Evolutionary conservation across 1,140 invertebrate genomes (phyloP), one percentile per base, ranked within the genome.

Genomic region (Chymomyza costata): DNA sequence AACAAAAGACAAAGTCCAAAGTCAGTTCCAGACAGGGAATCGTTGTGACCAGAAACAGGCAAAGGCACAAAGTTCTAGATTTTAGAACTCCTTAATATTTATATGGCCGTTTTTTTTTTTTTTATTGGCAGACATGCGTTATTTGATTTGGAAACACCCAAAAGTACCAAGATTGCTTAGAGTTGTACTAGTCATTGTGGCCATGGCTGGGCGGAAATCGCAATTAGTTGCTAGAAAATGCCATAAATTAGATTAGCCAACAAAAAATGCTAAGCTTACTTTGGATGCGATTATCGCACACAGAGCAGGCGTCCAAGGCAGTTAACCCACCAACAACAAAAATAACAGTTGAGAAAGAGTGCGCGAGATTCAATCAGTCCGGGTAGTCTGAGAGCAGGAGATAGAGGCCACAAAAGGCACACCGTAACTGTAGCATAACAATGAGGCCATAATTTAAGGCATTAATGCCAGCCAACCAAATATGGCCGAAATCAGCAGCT

Each of bases 381-480:
- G n/a, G n/a, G n/a, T n/a, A n/a, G n/a, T n/a, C n/a, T n/a, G 13
- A 34, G 7, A 3, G n/a, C 7, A 34, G 3, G 7, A 11, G 13
- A 34, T 11, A 5, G 25, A 28, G 10, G 25, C 25, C 25, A 11
- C 7, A 34, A 34, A 6, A 11, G 13, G 13, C 3, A 34, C 25
- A 28, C 5, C 5, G 10, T n/a, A 28, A 28, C 10, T 10, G 25
- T 40, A 35, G 32, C 39, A 40, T 58, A 80, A 78, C 71, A 78
- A 78, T 78, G 63, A 61, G 59, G 63, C 67, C 67, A 78, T 78
- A 80, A 78, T 78, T 78, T 80, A 73, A 67, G 67, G 59, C 67
- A 80, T 80, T 80, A 34, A 34, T 34, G 31, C 31, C 31, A n/a
- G n/a, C n/a, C n/a, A n/a, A n/a, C n/a, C 31, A 11, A 34, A 34